Conservation (phyloP, 2,888 invertebrate genomes). For the Blastobasis adustella region DNA sequence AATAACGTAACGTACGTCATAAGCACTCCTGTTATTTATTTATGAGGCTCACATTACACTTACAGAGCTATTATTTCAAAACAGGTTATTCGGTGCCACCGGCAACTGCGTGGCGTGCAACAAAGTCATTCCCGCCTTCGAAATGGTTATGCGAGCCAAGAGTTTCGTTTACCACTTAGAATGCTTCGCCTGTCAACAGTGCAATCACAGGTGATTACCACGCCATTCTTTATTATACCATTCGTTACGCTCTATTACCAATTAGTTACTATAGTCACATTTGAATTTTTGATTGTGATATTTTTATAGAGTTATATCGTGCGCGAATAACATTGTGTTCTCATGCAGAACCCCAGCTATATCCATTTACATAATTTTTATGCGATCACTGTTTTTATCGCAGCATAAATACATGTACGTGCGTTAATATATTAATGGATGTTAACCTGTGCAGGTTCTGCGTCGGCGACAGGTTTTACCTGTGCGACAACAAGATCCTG, state of each 20-base stretch:
- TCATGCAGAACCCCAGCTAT: too few species aligned
- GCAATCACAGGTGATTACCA: constrained; percentile 86
- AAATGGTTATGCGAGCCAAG: constrained; percentile 96
- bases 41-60: constrained; percentile 39
- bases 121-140: constrained; percentile 95
- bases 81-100: constrained; percentile 91
- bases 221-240: not conserved
- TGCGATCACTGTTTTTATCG: too few species aligned
- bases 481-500: constrained; percentile 94
- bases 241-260: not conserved
- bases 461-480: constrained; percentile 94
- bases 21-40: constrained; percentile 38
- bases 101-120: constrained; percentile 94
- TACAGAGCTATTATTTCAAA: constrained; percentile 36
- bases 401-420: too few species aligned
- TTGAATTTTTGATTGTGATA: not conserved
- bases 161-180: constrained; percentile 95
- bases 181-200: constrained; percentile 95
- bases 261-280: not conserved
- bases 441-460: constrained; percentile 82
- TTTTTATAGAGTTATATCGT: too few species aligned
- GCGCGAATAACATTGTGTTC: too few species aligned
- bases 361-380: too few species aligned
- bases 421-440: too few species aligned
- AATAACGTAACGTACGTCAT: constrained; percentile 32